Evolutionary conservation across 2,113 vertebrate species (phyloP).

Genomic region (Erpornis zantholeuca): DNA sequence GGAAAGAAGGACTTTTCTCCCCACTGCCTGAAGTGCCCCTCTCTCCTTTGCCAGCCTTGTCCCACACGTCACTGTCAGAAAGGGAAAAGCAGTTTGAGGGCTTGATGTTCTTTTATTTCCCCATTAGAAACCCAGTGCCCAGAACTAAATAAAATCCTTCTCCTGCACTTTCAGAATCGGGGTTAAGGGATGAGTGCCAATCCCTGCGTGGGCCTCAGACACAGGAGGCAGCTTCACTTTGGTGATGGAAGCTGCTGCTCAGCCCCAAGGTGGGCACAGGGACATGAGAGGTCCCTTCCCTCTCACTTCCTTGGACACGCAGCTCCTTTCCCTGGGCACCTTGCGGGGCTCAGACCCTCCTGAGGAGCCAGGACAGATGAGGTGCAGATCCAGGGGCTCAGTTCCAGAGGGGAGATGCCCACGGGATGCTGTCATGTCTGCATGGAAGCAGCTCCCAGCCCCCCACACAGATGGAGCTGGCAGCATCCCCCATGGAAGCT

Average conservation of each 20-base stretch:
- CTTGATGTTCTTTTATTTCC: background rate
- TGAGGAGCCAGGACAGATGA: background rate
- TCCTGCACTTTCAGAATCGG: background rate
- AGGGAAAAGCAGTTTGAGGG: background rate
- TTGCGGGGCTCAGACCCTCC: background rate
- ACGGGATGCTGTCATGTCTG: fast-evolving
- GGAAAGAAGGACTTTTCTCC: background rate
- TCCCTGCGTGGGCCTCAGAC: background rate
- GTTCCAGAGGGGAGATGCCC: background rate
- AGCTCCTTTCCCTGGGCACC: background rate
- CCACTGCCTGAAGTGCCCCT: background rate
- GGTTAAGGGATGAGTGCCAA: background rate
- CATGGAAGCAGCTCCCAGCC: background rate
- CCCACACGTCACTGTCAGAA: background rate
- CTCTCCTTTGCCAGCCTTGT: background rate
- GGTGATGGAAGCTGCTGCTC: background rate
- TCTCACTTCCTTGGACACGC: background rate
- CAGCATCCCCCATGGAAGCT: background rate
- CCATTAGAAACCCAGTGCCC: background rate
- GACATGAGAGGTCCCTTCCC: background rate
- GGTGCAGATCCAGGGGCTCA: background rate
- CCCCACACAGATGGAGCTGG: background rate
- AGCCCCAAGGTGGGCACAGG: background rate
- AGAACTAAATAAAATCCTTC: background rate
- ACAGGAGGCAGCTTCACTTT: background rate